A percentile compares a stretch with the other conserved stretches of the same genome.
Conservation (phyloP, 2,888 invertebrate species). For the Hipparchia semele region DNA sequence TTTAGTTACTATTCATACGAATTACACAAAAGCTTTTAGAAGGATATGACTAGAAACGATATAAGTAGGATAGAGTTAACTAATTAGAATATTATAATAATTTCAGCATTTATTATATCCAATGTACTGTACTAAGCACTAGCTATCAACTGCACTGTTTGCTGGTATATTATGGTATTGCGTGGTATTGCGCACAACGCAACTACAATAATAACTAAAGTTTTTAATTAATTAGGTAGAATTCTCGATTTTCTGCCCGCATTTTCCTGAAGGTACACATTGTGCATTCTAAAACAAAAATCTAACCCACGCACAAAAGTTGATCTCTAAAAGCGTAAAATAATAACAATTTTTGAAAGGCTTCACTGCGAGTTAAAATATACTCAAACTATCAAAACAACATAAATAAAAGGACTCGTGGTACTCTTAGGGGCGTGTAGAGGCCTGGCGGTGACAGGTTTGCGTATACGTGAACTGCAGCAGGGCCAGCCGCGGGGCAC, state of each 20-base stretch:
- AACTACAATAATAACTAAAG: background rate
- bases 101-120: too few relatives aligned
- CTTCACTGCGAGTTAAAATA: background rate
- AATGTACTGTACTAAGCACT: too few relatives aligned
- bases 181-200: background rate
- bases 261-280: too few relatives aligned
- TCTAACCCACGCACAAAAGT: background rate
- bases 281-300: background rate
- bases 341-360: too few relatives aligned
- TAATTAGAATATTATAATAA: too few relatives aligned
- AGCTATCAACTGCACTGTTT: too few relatives aligned
- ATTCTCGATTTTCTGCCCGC: too few relatives aligned
- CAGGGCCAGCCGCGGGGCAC: conserved; percentile 45
- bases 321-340: background rate
- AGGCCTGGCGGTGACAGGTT: conserved; percentile 43
- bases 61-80: too few relatives aligned
- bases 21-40: too few relatives aligned
- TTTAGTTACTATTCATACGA: background rate
- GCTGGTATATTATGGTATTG: too few relatives aligned
- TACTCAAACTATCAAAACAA: background rate
- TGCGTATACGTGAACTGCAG: conserved; percentile 54
- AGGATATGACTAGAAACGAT: too few relatives aligned
- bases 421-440: conserved; percentile 25
- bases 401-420: background rate
- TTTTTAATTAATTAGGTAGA: too few relatives aligned